phyloP scores from a whole-genome alignment of 2,888 invertebrate species.

The Strigamia crassipes region DNA sequence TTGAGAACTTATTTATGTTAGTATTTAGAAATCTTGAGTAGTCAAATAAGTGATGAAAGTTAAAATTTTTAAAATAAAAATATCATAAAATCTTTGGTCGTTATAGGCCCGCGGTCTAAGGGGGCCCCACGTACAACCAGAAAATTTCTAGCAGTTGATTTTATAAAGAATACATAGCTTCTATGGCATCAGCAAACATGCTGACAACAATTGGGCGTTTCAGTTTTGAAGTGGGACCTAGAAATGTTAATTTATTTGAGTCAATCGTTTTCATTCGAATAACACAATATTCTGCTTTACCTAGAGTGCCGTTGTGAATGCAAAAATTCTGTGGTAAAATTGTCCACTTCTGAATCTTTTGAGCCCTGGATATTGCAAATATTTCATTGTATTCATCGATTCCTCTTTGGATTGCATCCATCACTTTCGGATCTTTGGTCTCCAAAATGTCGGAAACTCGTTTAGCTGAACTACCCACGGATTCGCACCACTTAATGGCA shows the following conservation, averaged over 20 bases:
- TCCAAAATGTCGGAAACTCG: slow-evolving; percentile 73
- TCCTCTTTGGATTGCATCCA: slow-evolving; percentile 77
- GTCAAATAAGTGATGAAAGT: no score
- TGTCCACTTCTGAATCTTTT: slow-evolving; percentile 83
- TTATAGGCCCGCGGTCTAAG: no score
- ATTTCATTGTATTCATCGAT: slow-evolving; percentile 76
- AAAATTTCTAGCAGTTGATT: no score
- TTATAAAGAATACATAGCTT: not conserved
- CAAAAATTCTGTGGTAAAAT: slow-evolving; percentile 86
- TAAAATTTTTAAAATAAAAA: no score
- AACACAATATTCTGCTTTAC: slow-evolving; percentile 60
- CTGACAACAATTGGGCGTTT: not conserved
- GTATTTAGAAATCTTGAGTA: no score
- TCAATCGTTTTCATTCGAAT: not conserved
- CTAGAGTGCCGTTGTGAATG: slow-evolving; percentile 82
- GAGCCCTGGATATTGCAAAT: slow-evolving; percentile 79
- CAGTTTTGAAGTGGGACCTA: not conserved
- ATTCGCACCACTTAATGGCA: slow-evolving; percentile 72
- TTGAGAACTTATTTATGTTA: no score
- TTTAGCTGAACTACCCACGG: slow-evolving; percentile 68
- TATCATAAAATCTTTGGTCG: no score
- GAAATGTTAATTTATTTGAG: not conserved
- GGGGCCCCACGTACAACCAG: no score
- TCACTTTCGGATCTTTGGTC: slow-evolving; percentile 63
- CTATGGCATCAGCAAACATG: not conserved